Evolutionary conservation across 2,113 vertebrate genomes (phyloP), one percentile per base, ranked within the genome.

Genomic region (Plectropomus leopardus): DNA sequence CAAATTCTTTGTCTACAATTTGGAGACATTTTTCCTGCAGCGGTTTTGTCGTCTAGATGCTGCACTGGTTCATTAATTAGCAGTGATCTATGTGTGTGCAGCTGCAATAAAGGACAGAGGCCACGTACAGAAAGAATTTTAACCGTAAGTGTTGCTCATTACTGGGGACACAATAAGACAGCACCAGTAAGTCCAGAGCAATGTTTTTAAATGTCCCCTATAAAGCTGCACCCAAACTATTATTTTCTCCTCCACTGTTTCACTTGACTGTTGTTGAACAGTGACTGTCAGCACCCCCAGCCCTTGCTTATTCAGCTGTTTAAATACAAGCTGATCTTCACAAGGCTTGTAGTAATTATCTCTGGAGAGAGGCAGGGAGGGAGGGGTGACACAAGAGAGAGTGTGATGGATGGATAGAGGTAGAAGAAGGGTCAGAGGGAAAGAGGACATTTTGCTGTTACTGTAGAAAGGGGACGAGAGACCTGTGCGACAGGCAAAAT

Each of bases 261-360:
- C 61, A 67, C 65, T 79, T 77, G 55, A 77, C 61, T 72, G 28
- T 84, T 84, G 84, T 81, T 88, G 82, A 88, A 86, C 58, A 82
- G 78, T 77, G 84, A 84, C 83, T 85, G 84, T 88, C 89, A 89
- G 88, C 89, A 91, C 73, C 86, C 80, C 53, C 54, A 13, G 69
- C 72, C 78, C 79, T 69, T 88, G 89, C 91, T 93, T 94, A 88
- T 90, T 92, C 92, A 92, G 90, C 92, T 92, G 87, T 90, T 94
- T 91, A 92, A 94, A 94, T 94, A 92, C 89, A 92, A 89, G 88
- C 85, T 92, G 88, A 92, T 92, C 88, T 92, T 93, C 68, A 78
- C 78, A 75, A 84, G 75, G 86, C 89, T 83, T 92, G 92, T 88
- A 81, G 93, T 94, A 93, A 94, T 95, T 92, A 92, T 89, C 86